Percentiles rank a stretch among this genome's conserved stretches.
These are phyloP conservation scores for Drosophila incognita DNA, from an alignment of 2,888 invertebrate species.

Conservation along the genomic window DNA sequence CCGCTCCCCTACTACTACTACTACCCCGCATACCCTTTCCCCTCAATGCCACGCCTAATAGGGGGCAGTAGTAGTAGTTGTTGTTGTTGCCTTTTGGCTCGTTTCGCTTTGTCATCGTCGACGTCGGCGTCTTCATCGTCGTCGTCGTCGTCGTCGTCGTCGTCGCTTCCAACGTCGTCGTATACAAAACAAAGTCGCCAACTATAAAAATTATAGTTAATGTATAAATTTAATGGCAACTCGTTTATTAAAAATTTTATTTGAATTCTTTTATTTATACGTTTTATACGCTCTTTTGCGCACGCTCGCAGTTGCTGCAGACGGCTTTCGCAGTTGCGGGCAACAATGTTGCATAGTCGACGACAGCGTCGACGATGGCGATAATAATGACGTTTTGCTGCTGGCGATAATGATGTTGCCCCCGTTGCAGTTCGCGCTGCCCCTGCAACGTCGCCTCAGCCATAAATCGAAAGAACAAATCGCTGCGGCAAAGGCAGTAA, in stretches of 20 bases:
- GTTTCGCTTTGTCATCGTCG: constrained; percentile 31
- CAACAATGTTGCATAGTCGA: constrained; percentile 71
- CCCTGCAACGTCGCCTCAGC: constrained; percentile 31
- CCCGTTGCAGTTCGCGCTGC: constrained; percentile 35
- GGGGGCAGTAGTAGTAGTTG: not conserved
- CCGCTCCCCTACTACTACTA: fast-evolving
- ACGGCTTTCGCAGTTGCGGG: constrained; percentile 37
- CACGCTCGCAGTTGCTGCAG: constrained; percentile 60
- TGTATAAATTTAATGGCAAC: constrained; percentile 85
- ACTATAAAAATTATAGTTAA: constrained; percentile 84
- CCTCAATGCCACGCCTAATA: not conserved
- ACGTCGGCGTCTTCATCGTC: constrained; percentile 1
- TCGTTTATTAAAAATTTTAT: constrained; percentile 85
- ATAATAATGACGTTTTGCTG: constrained; percentile 34
- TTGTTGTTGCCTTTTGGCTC: constrained; percentile 3
- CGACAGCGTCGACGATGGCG: constrained; percentile 30
- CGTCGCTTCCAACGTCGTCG: constrained; percentile 27
- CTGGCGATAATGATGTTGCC: constrained; percentile 43
- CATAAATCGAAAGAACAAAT: constrained; percentile 82
- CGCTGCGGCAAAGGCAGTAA: constrained; percentile 82
- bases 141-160: constrained; percentile 33
- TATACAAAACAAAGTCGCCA: constrained; percentile 77
- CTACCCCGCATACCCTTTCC: not conserved
- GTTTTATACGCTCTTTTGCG: constrained; percentile 77
- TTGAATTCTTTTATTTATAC: constrained; percentile 83